phyloP scores from a whole-genome alignment of 1,140 invertebrate genomes.

The Drosophila nasuta region DNA sequence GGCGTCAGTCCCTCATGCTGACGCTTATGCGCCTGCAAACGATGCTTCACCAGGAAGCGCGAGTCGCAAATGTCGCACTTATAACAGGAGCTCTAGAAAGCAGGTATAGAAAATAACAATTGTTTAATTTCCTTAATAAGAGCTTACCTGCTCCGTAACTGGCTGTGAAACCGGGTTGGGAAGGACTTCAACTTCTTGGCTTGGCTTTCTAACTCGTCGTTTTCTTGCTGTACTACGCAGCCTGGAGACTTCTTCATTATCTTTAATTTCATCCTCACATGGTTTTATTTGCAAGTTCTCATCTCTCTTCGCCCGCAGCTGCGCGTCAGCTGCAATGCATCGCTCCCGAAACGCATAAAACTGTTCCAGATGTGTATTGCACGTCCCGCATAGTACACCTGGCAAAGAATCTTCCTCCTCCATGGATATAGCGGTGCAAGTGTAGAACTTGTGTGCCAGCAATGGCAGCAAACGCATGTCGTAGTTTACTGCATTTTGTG shows the following conservation, averaged over 20 bases:
- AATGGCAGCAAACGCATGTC: constrained; percentile 30
- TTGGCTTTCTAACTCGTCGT: background rate
- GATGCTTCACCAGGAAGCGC: constrained; percentile 45
- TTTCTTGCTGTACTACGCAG: background rate
- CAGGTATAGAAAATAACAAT: no score
- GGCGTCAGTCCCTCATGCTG: constrained; percentile 65
- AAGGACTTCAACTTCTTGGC: background rate
- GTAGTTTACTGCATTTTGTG: constrained; percentile 15
- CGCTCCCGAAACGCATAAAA: constrained; percentile 58
- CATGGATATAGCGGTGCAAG: constrained; percentile 48
- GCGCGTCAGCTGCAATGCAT: constrained; percentile 51
- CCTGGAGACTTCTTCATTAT: background rate
- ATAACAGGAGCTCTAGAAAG: background rate
- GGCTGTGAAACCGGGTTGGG: background rate
- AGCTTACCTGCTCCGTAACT: background rate
- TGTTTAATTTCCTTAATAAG: no score
- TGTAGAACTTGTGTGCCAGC: constrained; percentile 51
- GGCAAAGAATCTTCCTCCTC: constrained; percentile 24
- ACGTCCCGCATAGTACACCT: constrained; percentile 50
- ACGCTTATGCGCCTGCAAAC: constrained; percentile 49
- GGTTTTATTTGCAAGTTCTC: background rate
- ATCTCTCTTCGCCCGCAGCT: constrained; percentile 21
- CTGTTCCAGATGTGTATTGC: constrained; percentile 55
- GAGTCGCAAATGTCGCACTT: constrained; percentile 55
- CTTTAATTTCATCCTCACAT: background rate